These are phyloP conservation scores for Halyomorpha halys DNA, from an alignment of 1,140 invertebrate genomes.

Conservation along the genomic window DNA sequence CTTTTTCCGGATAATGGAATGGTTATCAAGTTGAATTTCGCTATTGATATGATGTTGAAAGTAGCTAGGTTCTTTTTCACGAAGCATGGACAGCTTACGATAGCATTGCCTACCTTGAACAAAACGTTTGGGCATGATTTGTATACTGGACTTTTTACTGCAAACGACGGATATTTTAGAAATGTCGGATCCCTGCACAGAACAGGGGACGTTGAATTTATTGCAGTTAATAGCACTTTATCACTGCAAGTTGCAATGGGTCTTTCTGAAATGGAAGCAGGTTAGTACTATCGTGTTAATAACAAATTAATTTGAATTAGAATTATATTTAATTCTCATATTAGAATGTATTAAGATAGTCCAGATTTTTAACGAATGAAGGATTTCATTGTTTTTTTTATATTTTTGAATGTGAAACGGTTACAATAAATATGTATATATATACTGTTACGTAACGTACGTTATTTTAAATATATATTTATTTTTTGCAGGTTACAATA, in stretches of 20 bases:
- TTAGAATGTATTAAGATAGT: no score
- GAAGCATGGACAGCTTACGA: constrained; percentile 1
- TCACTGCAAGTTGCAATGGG: constrained; percentile 6
- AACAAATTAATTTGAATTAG: no score
- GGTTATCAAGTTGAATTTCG: background rate
- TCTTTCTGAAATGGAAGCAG: constrained; percentile 14
- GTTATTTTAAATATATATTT: background rate
- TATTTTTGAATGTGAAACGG: no score
- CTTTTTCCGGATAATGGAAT: background rate
- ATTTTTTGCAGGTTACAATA: constrained; percentile 2
- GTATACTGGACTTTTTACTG: constrained; percentile 2
- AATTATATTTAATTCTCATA: no score
- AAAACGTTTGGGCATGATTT: constrained; percentile 3
- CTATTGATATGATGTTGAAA: constrained; percentile 6
- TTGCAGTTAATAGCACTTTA: background rate
- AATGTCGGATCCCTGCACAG: constrained; percentile 12
- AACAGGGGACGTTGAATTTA: constrained; percentile 11
- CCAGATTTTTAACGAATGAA: no score
- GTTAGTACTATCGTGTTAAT: background rate
- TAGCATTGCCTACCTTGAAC: background rate
- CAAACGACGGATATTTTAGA: constrained; percentile 13
- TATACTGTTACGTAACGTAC: no score
- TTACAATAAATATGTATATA: no score
- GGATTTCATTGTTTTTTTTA: no score
- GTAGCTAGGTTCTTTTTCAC: constrained; percentile 1